Base-by-base conservation (phyloP, 2,888 invertebrate species). In the Troides oblongomaculatus region DNA sequence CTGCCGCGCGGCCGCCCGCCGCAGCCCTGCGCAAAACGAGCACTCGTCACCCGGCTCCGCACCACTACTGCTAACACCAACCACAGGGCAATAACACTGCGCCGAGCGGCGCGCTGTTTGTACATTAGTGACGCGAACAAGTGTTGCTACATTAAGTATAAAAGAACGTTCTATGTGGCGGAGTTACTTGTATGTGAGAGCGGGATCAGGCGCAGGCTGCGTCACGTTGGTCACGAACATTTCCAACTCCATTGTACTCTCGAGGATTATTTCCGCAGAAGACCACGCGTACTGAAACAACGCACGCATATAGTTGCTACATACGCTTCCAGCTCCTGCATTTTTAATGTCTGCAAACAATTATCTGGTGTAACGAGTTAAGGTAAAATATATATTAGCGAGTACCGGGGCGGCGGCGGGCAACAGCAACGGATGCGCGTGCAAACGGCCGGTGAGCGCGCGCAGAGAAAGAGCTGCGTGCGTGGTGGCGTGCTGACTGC, bases 241-340 rank as follows among this genome's bases (percentile, higher is more conserved):
- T 65, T 95, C 94, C 78, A 96, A 94, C 75, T 95, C 91, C 91
- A 97, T 98, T 7, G 95, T 95, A 78, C 97, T 98, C 80, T 96
- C 95, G 73, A 98, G 94, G 81, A 95, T 94, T 72, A 99, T 91
- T 76, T 96, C 95, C 78, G 96, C 97, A 74, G 96, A 80, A 64
- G 93, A 74, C 75, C 78, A 73, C 74, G 81, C 82, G 81, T 83
- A 87, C 85, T 86, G 82, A 63, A 68, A 72, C 39, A 39, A 10
- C 8, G 39, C 10, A 39, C 10, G 39, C 10, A 39, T 39, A 39
- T 8, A 39, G 10, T 39, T 39, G 8, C 10, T 39, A 39, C 7
- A 6, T 10, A 10, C 39, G 39, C 10, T 39, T 7, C 39, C 39
- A 8, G 39, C 39, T 10, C 39, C 10, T 39, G 39, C 10, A 39